Conservation (phyloP, 2,113 vertebrate genomes). For the Solenodon paradoxus region DNA sequence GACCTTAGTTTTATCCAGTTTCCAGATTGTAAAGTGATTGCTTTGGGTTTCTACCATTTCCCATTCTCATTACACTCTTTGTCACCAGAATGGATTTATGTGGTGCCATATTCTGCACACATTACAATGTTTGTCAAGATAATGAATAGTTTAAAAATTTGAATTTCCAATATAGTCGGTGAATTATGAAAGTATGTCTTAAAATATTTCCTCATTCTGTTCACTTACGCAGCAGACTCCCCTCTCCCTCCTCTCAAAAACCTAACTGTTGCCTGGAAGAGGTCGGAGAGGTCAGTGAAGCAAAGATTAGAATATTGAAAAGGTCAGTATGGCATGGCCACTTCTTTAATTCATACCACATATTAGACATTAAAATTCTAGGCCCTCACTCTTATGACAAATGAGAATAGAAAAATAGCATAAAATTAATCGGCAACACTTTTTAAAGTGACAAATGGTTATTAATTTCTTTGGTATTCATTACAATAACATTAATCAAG, state of each 20-base stretch:
- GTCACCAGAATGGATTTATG: constrained; percentile 82
- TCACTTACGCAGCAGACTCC: constrained; percentile 19
- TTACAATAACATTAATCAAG: constrained; percentile 83
- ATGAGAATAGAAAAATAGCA: constrained; percentile 70
- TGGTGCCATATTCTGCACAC: constrained; percentile 78
- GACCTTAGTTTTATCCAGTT: constrained; percentile 13
- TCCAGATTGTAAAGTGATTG: constrained; percentile 74
- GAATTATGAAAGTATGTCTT: constrained; percentile 74
- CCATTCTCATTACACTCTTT: constrained; percentile 82
- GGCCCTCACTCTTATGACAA: constrained; percentile 64
- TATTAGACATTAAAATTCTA: constrained; percentile 65
- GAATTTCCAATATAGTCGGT: constrained; percentile 76
- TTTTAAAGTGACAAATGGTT: constrained; percentile 81
- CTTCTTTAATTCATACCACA: constrained; percentile 62
- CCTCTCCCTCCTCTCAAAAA: not conserved
- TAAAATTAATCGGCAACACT: constrained; percentile 80
- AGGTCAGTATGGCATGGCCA: constrained; percentile 35
- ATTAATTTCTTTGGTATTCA: constrained; percentile 81
- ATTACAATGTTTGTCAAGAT: constrained; percentile 83
- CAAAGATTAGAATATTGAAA: constrained; percentile 46
- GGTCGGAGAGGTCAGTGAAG: constrained; percentile 13
- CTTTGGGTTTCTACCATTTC: constrained; percentile 78
- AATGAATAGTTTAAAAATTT: constrained; percentile 79
- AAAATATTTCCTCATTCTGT: constrained; percentile 63
- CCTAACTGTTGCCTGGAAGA: not conserved